These are phyloP conservation scores for Pachydiplax longipennis DNA, from an alignment of 2,888 invertebrate species.

Conservation along the genomic window DNA sequence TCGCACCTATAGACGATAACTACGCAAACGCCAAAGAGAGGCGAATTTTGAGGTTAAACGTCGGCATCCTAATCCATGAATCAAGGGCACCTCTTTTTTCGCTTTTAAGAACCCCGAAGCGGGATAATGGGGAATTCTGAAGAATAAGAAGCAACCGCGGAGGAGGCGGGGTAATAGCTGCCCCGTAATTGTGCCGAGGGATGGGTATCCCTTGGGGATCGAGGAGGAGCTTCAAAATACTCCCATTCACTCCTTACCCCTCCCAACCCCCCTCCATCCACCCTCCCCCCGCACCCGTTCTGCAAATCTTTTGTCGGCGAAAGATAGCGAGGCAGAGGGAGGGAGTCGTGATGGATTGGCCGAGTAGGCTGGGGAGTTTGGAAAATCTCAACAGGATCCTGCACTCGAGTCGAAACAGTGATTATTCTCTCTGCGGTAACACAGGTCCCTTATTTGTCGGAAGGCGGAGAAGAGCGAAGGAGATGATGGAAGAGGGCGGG, in stretches of 20 bases:
- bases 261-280: conserved; percentile 40
- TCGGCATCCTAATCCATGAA: background rate
- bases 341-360: conserved; percentile 61
- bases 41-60: background rate
- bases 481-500: background rate
- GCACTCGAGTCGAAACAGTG: conserved; percentile 57
- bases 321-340: background rate
- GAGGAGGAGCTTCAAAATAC: conserved; percentile 46
- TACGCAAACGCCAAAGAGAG: background rate
- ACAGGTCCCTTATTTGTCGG: conserved; percentile 41
- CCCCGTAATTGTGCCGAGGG: background rate
- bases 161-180: background rate
- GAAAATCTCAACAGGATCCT: conserved; percentile 63
- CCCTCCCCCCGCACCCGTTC: conserved; percentile 52
- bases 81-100: background rate
- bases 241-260: conserved; percentile 36
- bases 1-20: too few relatives aligned
- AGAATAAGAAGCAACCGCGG: background rate
- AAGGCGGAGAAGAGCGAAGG: background rate
- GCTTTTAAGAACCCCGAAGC: background rate
- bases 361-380: conserved; percentile 63
- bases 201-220: conserved; percentile 36
- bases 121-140: background rate
- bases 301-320: conserved; percentile 56
- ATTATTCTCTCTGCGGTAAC: conserved; percentile 42